Evolutionary conservation across 2,888 invertebrate genomes (phyloP), one percentile per base, ranked within the genome.

Genomic region (Chloroclystis v-ata): DNA sequence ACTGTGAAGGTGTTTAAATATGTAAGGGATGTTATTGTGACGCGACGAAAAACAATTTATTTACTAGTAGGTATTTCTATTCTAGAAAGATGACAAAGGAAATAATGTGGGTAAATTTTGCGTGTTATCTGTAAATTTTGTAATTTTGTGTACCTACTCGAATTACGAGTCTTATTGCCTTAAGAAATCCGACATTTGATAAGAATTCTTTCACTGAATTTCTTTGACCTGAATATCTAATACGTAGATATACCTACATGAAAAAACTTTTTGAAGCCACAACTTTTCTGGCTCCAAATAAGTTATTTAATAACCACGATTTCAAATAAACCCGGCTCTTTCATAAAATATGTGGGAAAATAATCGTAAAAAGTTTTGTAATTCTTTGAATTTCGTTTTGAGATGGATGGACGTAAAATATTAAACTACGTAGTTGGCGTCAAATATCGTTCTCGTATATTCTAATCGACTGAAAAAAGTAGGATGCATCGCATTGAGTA

Each of bases 1-100:
- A 48, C 60, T 56, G 56, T 50, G 37, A 55, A 52, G 47, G 48
- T 45, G 48, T 52, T 52, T 54, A 47, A 54, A 48, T 54, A 56
- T 52, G 52, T 43, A 52, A 52, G 11, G 38, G 43, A 39, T 32
- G 29, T 20, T 40, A 11, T 43, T 40, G 16, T 37, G 40, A 49
- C 37, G 33, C 20, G 20, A 20, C 33, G 20, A n/a, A 16, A 33
- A 33, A 32, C 4, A 1, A 11, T 6, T 29, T 29, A 29, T 29
- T 4, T 3, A 13, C 8, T 2, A 8, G 3, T 13, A 30, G 11
- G 11, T 30, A 12, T 29, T 10, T n/a, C n/a, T n/a, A n/a, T n/a
- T n/a, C n/a, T n/a, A n/a, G n/a, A n/a, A n/a, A n/a, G n/a, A n/a
- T n/a, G n/a, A n/a, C n/a, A n/a, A n/a, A n/a, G n/a, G n/a, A n/a